Conservation (phyloP, 2,888 invertebrate species). For the Archaeoteleia sp. region DNA sequence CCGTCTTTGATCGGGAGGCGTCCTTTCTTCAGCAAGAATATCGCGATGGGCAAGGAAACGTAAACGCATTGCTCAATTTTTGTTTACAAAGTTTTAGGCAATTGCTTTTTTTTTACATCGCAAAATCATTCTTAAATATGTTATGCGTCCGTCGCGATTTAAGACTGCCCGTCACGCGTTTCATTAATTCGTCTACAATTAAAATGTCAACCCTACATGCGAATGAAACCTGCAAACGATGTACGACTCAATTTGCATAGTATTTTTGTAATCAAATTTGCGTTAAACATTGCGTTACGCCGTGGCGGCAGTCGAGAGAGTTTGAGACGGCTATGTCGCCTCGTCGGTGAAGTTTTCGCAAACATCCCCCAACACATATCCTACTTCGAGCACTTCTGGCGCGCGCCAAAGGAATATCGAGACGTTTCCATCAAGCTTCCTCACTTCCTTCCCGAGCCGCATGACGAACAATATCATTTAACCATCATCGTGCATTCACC, state of each 20-base stretch:
- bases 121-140: too few relatives aligned
- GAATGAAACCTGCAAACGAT: too few relatives aligned
- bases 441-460: slow-evolving; percentile 30
- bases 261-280: too few relatives aligned
- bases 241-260: too few relatives aligned
- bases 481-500: slow-evolving; percentile 29
- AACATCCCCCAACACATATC: slow-evolving; percentile 54
- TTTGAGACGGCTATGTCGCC: slow-evolving; percentile 7
- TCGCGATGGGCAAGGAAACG: slow-evolving; percentile 40
- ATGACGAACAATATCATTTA: slow-evolving; percentile 31
- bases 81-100: slow-evolving; percentile 13
- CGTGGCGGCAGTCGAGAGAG: too few relatives aligned
- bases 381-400: slow-evolving; percentile 56
- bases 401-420: slow-evolving; percentile 57
- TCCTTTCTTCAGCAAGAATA: slow-evolving; percentile 47
- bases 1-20: slow-evolving; percentile 61
- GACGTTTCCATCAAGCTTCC: slow-evolving; percentile 32
- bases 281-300: too few relatives aligned
- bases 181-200: slow-evolving; percentile 10
- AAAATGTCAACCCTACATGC: too few relatives aligned
- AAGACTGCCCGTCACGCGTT: slow-evolving; percentile 22
- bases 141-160: slow-evolving; percentile 27
- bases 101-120: too few relatives aligned
- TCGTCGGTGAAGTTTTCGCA: slow-evolving; percentile 27
- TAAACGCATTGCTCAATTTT: slow-evolving; percentile 44